Evolutionary conservation across 2,797 vertebrate genomes (phyloP).

Genomic region (Pseudochirops corinnae): DNA sequence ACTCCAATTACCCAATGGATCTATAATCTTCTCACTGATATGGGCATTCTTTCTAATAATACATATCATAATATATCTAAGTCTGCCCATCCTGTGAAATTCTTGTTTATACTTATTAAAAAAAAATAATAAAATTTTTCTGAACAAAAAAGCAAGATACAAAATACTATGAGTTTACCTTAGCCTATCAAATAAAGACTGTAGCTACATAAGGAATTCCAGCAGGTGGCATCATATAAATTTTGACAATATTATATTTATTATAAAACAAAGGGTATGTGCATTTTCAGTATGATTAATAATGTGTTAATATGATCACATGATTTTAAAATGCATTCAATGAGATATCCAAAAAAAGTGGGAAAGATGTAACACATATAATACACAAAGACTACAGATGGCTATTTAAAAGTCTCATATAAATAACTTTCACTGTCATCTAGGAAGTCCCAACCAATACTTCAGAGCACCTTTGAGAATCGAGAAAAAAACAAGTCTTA

Average conservation of each 20-base stretch:
- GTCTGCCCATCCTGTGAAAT: background rate
- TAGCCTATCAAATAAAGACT: background rate
- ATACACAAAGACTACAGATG: background rate
- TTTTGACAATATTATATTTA: background rate
- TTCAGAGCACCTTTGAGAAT: background rate
- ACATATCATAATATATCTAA: background rate
- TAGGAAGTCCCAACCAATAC: background rate
- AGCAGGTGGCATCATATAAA: background rate
- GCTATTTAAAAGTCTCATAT: background rate
- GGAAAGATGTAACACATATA: background rate
- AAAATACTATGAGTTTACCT: background rate
- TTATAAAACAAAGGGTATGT: background rate
- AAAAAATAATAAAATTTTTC: background rate
- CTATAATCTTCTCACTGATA: background rate
- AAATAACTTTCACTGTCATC: background rate
- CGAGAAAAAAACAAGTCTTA: background rate
- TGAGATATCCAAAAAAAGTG: background rate
- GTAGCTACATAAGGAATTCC: background rate
- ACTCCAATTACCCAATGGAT: background rate
- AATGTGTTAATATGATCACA: background rate
- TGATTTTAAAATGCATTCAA: background rate
- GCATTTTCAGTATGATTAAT: background rate
- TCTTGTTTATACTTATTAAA: background rate
- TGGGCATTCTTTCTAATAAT: background rate
- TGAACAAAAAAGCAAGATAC: background rate